Percentiles rank a stretch among this genome's conserved stretches.
Evolutionary conservation across 1,140 invertebrate genomes (phyloP).

Genomic region (Drosophila pseudoananassae): DNA sequence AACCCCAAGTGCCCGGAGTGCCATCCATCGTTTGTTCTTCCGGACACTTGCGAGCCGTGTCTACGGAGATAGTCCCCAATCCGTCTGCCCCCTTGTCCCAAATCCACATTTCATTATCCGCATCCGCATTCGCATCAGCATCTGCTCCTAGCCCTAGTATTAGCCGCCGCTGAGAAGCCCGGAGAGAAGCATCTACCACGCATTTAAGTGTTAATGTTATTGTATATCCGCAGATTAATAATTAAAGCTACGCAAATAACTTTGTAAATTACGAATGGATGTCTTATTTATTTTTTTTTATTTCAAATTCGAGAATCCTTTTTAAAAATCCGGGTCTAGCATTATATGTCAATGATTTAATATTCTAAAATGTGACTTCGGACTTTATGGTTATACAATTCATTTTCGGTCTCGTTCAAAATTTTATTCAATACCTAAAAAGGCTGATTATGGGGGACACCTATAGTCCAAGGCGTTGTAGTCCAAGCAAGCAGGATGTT

Average conservation of each 20-base stretch:
- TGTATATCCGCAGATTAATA: constrained; percentile 66
- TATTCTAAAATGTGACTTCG: neutral
- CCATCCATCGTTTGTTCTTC: constrained; percentile 86
- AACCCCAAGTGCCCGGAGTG: constrained; percentile 86
- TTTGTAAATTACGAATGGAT: neutral
- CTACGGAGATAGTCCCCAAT: constrained; percentile 76
- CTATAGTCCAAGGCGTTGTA: neutral
- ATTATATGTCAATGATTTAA: constrained; percentile 3
- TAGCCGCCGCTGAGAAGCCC: constrained; percentile 11
- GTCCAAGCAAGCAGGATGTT: neutral
- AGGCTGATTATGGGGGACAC: constrained; percentile 20
- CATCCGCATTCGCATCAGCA: constrained; percentile 16
- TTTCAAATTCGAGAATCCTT: no score
- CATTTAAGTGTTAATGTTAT: constrained; percentile 80
- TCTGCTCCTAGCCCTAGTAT: constrained; percentile 40
- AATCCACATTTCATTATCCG: constrained; percentile 49
- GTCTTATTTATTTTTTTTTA: neutral
- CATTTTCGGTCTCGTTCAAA: constrained; percentile 15
- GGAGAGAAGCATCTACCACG: constrained; percentile 59
- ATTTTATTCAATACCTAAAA: constrained; percentile 1
- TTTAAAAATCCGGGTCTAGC: neutral
- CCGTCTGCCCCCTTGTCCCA: constrained; percentile 39
- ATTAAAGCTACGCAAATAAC: constrained; percentile 30
- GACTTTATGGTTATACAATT: constrained; percentile 22
- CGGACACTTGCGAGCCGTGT: constrained; percentile 86